Conservation (phyloP, 2,113 vertebrate genomes). For the Aegotheles bennettii region DNA sequence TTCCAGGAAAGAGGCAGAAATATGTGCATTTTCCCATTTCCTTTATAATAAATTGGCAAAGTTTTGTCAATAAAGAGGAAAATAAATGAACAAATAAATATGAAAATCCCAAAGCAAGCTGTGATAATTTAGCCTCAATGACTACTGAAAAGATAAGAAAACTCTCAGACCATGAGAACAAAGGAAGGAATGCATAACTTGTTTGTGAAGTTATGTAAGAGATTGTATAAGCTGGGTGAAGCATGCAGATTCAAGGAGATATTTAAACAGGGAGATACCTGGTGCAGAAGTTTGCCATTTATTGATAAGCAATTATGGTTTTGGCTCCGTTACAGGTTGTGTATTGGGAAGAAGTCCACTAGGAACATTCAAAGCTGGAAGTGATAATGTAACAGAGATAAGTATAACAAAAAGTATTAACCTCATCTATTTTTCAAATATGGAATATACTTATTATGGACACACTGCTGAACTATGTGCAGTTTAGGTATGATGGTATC, state of each 20-base stretch:
- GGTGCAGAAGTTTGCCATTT: not conserved
- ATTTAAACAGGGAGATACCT: not conserved
- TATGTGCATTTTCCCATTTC: not conserved
- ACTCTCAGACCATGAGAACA: not conserved
- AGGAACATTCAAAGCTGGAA: not conserved
- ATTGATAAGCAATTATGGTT: not conserved
- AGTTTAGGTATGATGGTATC: not conserved
- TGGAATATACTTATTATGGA: not conserved
- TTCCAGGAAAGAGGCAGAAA: not conserved
- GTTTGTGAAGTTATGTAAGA: not conserved
- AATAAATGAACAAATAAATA: not conserved
- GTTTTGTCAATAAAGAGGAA: not conserved
- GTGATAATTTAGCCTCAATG: not conserved
- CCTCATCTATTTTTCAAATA: not conserved
- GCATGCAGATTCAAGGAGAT: not conserved
- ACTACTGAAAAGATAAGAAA: not conserved
- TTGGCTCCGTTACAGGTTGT: not conserved
- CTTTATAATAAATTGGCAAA: not conserved
- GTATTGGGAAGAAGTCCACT: not conserved
- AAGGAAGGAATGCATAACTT: not conserved
- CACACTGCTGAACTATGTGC: not conserved
- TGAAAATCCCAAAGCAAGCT: not conserved
- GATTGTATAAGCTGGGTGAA: not conserved
- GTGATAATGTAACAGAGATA: not conserved
- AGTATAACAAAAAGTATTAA: not conserved